phyloP scores from a whole-genome alignment of 2,113 vertebrate species.

The Chunga burmeisteri region DNA sequence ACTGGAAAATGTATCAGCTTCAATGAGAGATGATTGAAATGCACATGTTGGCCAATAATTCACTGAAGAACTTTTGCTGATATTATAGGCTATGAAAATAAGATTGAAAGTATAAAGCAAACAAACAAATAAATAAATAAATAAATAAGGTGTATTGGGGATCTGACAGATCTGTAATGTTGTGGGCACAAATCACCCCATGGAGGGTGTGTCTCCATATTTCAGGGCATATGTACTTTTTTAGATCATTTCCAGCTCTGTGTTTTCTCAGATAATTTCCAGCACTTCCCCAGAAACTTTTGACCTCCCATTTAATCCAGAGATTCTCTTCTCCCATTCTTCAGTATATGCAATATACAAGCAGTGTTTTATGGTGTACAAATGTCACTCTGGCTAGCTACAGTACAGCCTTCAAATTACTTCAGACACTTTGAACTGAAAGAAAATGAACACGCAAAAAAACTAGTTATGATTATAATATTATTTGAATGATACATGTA shows the following conservation, averaged over 20 bases:
- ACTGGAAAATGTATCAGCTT: background rate
- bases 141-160: background rate
- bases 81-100: background rate
- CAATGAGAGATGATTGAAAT: conserved; percentile 8
- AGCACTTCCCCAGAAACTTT: background rate
- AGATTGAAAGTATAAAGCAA: background rate
- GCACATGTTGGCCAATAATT: background rate
- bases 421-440: background rate
- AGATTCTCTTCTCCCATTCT: background rate
- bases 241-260: background rate
- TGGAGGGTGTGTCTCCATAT: background rate
- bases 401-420: background rate
- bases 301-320: background rate
- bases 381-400: background rate
- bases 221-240: background rate
- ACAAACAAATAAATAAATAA: background rate
- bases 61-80: background rate
- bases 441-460: background rate
- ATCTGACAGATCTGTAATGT: background rate
- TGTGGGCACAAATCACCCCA: background rate
- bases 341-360: background rate
- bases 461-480: fast-evolving
- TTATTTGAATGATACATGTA: background rate
- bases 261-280: background rate
- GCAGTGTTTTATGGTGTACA: background rate